These are phyloP conservation scores for Cinclus cinclus DNA, from an alignment of 2,113 vertebrate genomes.

Conservation along the genomic window DNA sequence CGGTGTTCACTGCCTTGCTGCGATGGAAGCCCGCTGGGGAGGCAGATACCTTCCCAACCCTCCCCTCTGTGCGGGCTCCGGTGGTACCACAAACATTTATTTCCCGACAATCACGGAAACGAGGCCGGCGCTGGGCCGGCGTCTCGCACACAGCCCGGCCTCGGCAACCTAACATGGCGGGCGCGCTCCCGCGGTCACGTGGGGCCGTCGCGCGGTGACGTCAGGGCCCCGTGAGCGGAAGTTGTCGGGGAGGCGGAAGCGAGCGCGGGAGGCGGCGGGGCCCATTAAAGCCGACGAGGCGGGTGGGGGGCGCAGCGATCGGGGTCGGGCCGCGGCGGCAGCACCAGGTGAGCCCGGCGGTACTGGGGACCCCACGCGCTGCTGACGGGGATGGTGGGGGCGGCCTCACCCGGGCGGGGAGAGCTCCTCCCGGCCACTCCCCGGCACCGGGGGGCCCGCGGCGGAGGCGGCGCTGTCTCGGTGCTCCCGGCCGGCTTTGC, in stretches of 20 bases:
- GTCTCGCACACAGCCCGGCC: rapidly evolving
- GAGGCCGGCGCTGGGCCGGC: no score
- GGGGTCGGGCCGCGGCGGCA: background rate
- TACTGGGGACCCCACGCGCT: rapidly evolving
- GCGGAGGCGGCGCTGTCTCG: background rate
- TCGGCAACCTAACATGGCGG: background rate
- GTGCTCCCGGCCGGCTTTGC: background rate
- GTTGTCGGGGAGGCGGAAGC: constrained; percentile 58
- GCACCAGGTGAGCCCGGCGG: background rate
- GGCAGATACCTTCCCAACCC: rapidly evolving
- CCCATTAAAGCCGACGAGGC: constrained; percentile 61
- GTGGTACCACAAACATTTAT: background rate
- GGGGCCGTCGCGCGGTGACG: background rate
- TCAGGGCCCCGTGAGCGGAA: constrained; percentile 52
- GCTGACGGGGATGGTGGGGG: rapidly evolving
- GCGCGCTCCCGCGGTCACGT: background rate
- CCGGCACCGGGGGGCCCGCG: background rate
- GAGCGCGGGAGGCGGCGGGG: constrained; percentile 55
- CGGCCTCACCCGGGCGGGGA: background rate
- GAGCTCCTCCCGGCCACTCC: background rate
- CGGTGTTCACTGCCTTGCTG: background rate
- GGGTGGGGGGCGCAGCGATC: background rate
- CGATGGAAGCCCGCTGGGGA: rapidly evolving
- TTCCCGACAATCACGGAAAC: no score
- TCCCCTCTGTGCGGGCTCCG: rapidly evolving